Evolutionary conservation across 2,113 vertebrate species (phyloP).

Genomic region (Oncorhynchus keta): DNA sequence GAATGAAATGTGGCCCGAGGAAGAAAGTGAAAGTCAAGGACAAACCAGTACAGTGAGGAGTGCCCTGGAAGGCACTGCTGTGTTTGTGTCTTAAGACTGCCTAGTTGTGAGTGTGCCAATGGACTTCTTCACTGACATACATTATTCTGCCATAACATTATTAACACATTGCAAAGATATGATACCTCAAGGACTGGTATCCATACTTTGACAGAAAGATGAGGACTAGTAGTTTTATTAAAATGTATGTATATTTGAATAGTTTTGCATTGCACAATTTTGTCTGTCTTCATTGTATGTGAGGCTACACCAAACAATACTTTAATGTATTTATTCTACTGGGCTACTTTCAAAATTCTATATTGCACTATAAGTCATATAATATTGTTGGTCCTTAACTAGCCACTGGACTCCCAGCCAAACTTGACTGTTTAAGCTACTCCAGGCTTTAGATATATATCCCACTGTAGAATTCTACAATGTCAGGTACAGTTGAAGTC

Average conservation of each 20-base stretch:
- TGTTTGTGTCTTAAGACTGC: constrained; percentile 1
- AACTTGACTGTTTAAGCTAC: not conserved
- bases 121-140: not conserved
- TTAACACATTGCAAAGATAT: not conserved
- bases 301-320: not conserved
- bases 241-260: not conserved
- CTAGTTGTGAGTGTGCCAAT: not conserved
- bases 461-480: not conserved
- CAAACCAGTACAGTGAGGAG: not conserved
- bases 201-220: not conserved
- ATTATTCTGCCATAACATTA: not conserved
- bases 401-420: not conserved
- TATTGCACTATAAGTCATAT: constrained; percentile 5
- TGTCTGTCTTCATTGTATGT: not conserved
- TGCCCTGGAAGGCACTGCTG: not conserved
- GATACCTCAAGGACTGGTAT: not conserved
- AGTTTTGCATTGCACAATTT: constrained; percentile 9
- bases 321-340: not conserved
- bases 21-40: constrained; percentile 7
- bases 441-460: not conserved
- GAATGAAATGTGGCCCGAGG: not conserved
- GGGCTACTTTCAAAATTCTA: constrained; percentile 1
- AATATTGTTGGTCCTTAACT: not conserved
- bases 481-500: not conserved
- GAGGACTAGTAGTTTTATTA: not conserved